These are phyloP conservation scores for Apeira syringaria DNA, from an alignment of 2,888 invertebrate species.

Conservation along the genomic window DNA sequence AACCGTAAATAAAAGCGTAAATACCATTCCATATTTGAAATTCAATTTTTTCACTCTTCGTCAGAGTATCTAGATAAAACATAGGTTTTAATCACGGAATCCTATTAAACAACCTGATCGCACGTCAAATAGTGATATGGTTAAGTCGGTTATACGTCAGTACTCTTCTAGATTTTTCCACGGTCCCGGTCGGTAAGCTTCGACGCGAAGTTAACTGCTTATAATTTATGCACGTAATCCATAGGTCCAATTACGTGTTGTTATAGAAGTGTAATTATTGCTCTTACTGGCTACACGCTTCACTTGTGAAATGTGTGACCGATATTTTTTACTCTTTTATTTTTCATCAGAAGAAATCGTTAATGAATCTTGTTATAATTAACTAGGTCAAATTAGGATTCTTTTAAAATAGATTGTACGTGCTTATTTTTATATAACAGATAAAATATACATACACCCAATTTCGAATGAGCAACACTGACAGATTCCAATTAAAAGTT, in stretches of 20 bases:
- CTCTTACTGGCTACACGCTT: constrained; percentile 58
- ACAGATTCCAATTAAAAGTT: constrained; percentile 8
- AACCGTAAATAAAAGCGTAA: constrained; percentile 12
- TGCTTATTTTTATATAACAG: too few species aligned
- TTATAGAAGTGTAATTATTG: constrained; percentile 62
- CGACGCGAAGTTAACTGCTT: constrained; percentile 47
- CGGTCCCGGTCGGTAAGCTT: constrained; percentile 50
- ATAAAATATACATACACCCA: neutral
- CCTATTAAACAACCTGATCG: constrained; percentile 31
- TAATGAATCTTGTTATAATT: neutral
- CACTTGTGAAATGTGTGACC: constrained; percentile 48
- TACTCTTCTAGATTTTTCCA: constrained; percentile 55
- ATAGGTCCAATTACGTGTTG: constrained; percentile 69
- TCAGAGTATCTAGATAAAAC: constrained; percentile 27
- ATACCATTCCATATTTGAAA: constrained; percentile 18
- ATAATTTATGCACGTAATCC: constrained; percentile 68
- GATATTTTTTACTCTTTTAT: constrained; percentile 20
- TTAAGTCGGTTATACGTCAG: constrained; percentile 39
- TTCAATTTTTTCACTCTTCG: constrained; percentile 27
- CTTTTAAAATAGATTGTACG: too few species aligned
- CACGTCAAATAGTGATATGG: constrained; percentile 39
- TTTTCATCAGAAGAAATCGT: neutral
- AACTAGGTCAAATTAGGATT: too few species aligned
- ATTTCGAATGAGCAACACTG: constrained; percentile 7
- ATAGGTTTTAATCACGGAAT: constrained; percentile 27